Conservation (phyloP, 2,113 vertebrate species). For the Chionomys nivalis region DNA sequence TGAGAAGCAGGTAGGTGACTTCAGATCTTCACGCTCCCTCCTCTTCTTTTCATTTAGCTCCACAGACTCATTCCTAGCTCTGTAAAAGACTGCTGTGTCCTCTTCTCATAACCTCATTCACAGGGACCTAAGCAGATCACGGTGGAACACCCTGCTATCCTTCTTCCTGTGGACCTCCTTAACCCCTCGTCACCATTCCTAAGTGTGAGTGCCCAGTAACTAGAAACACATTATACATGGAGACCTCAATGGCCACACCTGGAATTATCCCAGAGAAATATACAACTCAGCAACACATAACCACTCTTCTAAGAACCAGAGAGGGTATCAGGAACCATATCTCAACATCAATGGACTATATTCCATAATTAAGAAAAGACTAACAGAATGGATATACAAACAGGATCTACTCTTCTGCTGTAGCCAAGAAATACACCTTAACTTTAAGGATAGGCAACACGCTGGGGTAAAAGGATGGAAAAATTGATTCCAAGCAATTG, state of each 20-base stretch:
- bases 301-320: not conserved
- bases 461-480: not conserved
- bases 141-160: not conserved
- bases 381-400: not conserved
- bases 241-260: not conserved
- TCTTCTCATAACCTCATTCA: not conserved
- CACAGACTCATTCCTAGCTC: not conserved
- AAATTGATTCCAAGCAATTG: not conserved
- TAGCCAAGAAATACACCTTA: not conserved
- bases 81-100: not conserved
- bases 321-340: not conserved
- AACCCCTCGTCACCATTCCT: not conserved
- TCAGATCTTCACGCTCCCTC: not conserved
- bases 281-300: not conserved
- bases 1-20: not conserved
- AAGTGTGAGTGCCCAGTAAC: not conserved
- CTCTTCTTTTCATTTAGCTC: not conserved
- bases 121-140: not conserved
- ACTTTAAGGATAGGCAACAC: not conserved
- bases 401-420: not conserved
- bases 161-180: not conserved
- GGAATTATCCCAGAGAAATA: not conserved
- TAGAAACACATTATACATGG: not conserved
- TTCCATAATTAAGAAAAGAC: not conserved
- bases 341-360: not conserved